Base-by-base conservation (phyloP, 2,113 vertebrate species). In the Callipepla squamata region DNA sequence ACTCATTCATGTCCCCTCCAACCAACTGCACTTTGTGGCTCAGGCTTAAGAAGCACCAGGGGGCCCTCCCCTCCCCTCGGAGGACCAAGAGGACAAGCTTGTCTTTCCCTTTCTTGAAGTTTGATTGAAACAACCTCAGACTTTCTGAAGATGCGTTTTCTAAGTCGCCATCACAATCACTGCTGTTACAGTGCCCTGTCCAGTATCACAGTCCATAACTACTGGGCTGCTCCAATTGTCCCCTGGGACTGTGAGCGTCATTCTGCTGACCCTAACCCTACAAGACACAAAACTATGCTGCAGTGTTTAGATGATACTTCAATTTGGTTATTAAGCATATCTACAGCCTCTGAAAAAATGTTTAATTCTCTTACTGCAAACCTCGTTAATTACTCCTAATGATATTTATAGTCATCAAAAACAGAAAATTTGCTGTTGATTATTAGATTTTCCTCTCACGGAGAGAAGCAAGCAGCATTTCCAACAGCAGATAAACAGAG, bases 1-100 rank as follows among this genome's bases (percentile, higher is more conserved):
- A 1, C 34, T 28, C 1, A 0, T 40, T 28, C 1, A 0, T 40
- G 15, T 75, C 58, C 36, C 74, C 21, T 20, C 0, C 1, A 57
- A n/a, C 53, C 76, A 77, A 34, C 36, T 34, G 13, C 18, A 32
- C 58, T n/a, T 74, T 59, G 36, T 13, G 36, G 11, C 67, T n/a
- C 58, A 19, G 23, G 5, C 63, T 82, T n/a, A 74, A 15, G 30
- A 61, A 57, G 44, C 15, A 36, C 32, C n/a, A 12, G 17, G 9
- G 10, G 50, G 62, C 50, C 51, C 44, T 17, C 16, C 44, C 8
- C 69, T 23, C 21, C 44, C 26, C 45, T 69, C 73, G 38, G 28
- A 80, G 45, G 25, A 84, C 25, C 77, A 69, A 34, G 50, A 80
- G 59, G 28, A 89, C 28, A 77, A 66, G 4, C 40, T 30, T 22